phyloP scores from a whole-genome alignment of 1,140 invertebrate species.

The Sycophila sp. region DNA sequence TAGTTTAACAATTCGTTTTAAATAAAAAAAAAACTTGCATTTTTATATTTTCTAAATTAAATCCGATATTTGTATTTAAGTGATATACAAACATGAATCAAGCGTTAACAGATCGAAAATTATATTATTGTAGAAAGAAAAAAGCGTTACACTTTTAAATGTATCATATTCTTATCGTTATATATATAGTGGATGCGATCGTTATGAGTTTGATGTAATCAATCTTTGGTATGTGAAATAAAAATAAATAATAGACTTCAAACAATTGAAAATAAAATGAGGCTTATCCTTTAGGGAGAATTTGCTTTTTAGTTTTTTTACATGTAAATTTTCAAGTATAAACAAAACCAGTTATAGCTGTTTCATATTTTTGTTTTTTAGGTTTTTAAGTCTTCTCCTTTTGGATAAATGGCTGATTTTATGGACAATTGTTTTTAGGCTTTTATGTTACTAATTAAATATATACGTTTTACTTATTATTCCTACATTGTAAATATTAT shows the following conservation, averaged over 20 bases:
- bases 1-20: constrained; percentile 43
- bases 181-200: constrained; percentile 46
- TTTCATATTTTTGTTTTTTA: constrained; percentile 26
- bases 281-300: constrained; percentile 21
- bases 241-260: constrained; percentile 41
- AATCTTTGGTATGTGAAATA: constrained; percentile 50
- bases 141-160: constrained; percentile 42
- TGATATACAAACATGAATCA: constrained; percentile 28
- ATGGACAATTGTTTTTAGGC: constrained; percentile 29
- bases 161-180: constrained; percentile 54
- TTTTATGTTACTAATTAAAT: constrained; percentile 27
- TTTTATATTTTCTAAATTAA: constrained; percentile 51
- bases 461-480: constrained; percentile 28
- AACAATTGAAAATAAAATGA: constrained; percentile 26
- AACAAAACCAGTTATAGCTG: constrained; percentile 17
- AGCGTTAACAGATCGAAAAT: constrained; percentile 40
- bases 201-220: constrained; percentile 57
- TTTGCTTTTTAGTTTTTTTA: constrained; percentile 20
- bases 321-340: constrained; percentile 28
- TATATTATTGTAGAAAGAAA: constrained; percentile 41
- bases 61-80: constrained; percentile 42
- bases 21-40: constrained; percentile 44
- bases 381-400: constrained; percentile 29
- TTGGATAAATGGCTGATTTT: constrained; percentile 32
- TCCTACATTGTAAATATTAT: no score